Percentiles rank a stretch among this genome's conserved stretches.
phyloP scores from a whole-genome alignment of 2,113 vertebrate species.

The Macheiramphus alcinus region DNA sequence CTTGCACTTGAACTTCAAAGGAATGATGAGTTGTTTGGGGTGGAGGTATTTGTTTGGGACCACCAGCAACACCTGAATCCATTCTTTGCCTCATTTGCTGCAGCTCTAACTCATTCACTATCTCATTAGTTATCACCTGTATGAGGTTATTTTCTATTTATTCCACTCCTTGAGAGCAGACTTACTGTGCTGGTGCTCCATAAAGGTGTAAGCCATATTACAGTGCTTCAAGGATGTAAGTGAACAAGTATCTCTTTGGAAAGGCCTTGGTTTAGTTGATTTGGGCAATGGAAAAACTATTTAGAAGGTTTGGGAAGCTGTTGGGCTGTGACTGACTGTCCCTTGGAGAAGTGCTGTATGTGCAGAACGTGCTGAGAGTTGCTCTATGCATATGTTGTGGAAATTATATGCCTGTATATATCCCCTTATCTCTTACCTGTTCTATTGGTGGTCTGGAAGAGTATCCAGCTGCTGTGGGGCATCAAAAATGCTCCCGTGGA shows the following conservation, averaged over 20 bases:
- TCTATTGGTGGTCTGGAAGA: neutral
- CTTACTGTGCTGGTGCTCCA: rapidly evolving
- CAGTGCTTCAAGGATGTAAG: neutral
- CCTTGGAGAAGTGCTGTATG: rapidly evolving
- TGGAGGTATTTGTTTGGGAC: neutral
- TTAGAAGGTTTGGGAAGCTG: neutral
- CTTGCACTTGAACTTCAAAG: neutral
- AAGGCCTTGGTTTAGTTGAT: rapidly evolving
- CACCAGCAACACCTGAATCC: neutral
- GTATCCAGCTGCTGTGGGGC: rapidly evolving
- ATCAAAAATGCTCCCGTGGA: rapidly evolving
- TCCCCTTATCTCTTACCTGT: rapidly evolving
- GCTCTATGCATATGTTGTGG: rapidly evolving
- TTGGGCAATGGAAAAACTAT: rapidly evolving
- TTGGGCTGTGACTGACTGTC: neutral
- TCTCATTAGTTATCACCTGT: neutral
- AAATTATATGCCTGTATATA: rapidly evolving
- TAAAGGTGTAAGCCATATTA: rapidly evolving
- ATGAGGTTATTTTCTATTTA: neutral
- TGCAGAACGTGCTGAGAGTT: rapidly evolving
- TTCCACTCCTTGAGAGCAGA: neutral
- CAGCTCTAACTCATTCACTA: neutral
- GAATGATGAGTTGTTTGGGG: neutral
- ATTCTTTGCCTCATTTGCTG: neutral
- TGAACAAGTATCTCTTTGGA: rapidly evolving